A percentile compares a stretch with the other conserved stretches of the same genome.
phyloP scores from a whole-genome alignment of 2,113 vertebrate genomes.

The Peromyscus californicus region DNA sequence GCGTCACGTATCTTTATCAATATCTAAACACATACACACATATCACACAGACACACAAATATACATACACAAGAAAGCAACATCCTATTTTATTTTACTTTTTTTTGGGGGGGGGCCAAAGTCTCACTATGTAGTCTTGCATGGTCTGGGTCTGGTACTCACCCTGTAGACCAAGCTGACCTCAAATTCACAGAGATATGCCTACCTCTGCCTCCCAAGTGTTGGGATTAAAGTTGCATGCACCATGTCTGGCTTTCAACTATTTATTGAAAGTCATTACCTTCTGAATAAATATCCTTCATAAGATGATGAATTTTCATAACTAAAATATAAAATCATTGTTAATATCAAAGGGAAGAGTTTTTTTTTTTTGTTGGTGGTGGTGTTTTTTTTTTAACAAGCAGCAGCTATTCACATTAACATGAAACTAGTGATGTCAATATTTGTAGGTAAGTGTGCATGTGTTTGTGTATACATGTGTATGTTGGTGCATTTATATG shows the following conservation, averaged over 20 bases:
- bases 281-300: conserved; percentile 20
- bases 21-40: neutral
- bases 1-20: neutral
- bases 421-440: conserved; percentile 20
- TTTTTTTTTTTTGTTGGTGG: neutral
- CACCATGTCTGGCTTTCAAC: neutral
- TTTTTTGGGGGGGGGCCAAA: neutral
- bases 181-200: neutral
- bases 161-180: neutral
- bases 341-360: neutral
- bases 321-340: conserved; percentile 44
- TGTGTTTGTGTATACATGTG: neutral
- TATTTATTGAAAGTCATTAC: neutral
- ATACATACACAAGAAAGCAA: neutral
- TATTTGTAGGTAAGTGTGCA: neutral
- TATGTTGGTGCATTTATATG: neutral
- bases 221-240: neutral
- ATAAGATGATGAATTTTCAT: neutral
- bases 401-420: neutral
- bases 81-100: neutral
- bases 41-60: neutral
- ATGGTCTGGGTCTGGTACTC: neutral
- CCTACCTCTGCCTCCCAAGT: neutral
- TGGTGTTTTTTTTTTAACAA: neutral
- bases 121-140: neutral